These are phyloP conservation scores for Tenthredo notha DNA, from an alignment of 2,888 invertebrate species.

Conservation along the genomic window DNA sequence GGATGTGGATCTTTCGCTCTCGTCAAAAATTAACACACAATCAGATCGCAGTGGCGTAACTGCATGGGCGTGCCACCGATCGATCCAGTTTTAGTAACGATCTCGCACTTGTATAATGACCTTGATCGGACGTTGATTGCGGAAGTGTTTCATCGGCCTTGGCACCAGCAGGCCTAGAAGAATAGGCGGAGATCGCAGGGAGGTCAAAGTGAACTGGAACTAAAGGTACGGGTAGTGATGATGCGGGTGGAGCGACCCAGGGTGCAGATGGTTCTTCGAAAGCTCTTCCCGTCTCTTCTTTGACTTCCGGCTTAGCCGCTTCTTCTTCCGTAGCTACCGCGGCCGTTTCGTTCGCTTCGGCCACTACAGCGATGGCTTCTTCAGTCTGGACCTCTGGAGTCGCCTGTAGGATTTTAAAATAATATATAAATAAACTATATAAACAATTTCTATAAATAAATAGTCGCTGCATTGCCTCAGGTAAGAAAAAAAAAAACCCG, in stretches of 20 bases:
- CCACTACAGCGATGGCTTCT: background rate
- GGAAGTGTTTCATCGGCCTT: constrained; percentile 64
- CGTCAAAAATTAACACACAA: constrained; percentile 43
- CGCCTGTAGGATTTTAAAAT: background rate
- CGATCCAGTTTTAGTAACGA: constrained; percentile 27
- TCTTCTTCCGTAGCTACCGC: background rate
- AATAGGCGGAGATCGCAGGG: constrained; percentile 33
- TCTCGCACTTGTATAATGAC: constrained; percentile 45
- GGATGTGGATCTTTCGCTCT: background rate
- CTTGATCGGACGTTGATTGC: constrained; percentile 62
- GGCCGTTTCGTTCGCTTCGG: background rate
- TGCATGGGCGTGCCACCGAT: constrained; percentile 33
- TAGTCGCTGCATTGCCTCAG: background rate
- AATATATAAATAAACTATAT: background rate
- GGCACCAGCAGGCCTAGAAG: constrained; percentile 31
- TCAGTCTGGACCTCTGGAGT: background rate
- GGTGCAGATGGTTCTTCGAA: constrained; percentile 27
- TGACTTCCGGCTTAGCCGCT: background rate
- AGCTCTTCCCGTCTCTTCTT: constrained; percentile 20
- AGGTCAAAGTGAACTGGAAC: constrained; percentile 46
- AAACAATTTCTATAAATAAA: background rate
- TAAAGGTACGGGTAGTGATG: constrained; percentile 21
- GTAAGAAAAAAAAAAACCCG: background rate
- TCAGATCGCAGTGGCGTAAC: constrained; percentile 9
- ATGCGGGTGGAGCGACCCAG: background rate